phyloP scores from a whole-genome alignment of 2,113 vertebrate genomes.

The Poeciliopsis prolifica region DNA sequence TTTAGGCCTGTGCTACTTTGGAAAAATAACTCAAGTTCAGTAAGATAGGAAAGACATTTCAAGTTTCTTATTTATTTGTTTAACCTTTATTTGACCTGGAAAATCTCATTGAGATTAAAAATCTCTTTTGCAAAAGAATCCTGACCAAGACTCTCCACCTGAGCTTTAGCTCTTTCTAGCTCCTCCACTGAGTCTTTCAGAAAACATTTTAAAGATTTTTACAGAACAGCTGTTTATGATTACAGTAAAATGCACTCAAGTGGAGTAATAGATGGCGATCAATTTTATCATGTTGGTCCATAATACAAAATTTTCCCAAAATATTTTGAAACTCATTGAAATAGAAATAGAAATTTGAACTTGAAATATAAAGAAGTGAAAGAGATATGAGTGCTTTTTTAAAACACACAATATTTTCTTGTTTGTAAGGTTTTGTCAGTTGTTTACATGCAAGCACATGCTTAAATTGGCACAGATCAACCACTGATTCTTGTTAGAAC shows the following conservation, averaged over 20 bases:
- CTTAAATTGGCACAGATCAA: constrained; percentile 63
- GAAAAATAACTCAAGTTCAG: no score
- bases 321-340: no score
- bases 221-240: not conserved
- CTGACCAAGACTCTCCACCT: not conserved
- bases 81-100: no score
- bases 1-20: no score
- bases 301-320: no score
- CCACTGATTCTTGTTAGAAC: constrained; percentile 75
- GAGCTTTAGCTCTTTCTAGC: not conserved
- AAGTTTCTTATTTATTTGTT: no score
- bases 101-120: no score
- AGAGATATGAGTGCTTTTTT: no score
- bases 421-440: constrained; percentile 16
- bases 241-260: not conserved
- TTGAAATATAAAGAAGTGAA: no score
- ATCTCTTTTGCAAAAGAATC: no score
- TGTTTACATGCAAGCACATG: constrained; percentile 30
- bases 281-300: not conserved
- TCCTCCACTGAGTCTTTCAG: not conserved
- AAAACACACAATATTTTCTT: not conserved
- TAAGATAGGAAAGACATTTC: no score
- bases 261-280: not conserved
- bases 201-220: not conserved
- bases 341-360: no score